phyloP scores from a whole-genome alignment of 2,797 vertebrate species.

The Apogon hyalosoma region DNA sequence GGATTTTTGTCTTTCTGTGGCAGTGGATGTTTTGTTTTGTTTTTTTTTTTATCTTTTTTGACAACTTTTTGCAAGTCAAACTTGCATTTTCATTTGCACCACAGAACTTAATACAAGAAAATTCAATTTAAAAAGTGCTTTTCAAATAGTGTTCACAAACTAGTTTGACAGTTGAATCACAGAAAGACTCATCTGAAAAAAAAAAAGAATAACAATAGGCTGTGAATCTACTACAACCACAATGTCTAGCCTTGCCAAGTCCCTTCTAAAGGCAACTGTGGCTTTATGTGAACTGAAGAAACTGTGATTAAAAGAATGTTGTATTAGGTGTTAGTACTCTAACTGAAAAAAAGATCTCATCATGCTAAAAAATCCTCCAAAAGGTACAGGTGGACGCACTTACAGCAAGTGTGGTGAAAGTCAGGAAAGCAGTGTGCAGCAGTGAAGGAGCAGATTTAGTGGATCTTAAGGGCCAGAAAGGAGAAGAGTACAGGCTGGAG shows the following conservation, averaged over 20 bases:
- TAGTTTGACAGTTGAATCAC: no score
- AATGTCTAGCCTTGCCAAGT: constrained; percentile 2
- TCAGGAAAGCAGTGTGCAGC: constrained; percentile 61
- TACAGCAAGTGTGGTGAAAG: constrained; percentile 62
- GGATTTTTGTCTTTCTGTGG: no score
- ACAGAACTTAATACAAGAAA: no score
- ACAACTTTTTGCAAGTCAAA: no score
- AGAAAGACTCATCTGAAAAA: no score
- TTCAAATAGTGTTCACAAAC: no score
- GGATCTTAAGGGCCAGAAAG: constrained; percentile 53
- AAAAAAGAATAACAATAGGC: no score
- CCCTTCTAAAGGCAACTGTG: no score
- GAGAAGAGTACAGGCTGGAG: constrained; percentile 44
- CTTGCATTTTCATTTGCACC: no score
- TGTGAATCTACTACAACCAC: not conserved
- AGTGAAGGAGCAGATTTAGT: constrained; percentile 64
- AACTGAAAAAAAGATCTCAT: not conserved
- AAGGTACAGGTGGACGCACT: constrained; percentile 48
- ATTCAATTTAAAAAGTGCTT: no score
- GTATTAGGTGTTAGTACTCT: not conserved
- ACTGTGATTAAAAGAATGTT: not conserved
- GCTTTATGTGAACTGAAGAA: not conserved
- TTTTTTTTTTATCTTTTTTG: no score
- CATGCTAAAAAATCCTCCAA: constrained; percentile 11
- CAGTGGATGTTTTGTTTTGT: no score